Evolutionary conservation across 2,888 invertebrate genomes (phyloP).

Genomic region (Tenthredo livida): DNA sequence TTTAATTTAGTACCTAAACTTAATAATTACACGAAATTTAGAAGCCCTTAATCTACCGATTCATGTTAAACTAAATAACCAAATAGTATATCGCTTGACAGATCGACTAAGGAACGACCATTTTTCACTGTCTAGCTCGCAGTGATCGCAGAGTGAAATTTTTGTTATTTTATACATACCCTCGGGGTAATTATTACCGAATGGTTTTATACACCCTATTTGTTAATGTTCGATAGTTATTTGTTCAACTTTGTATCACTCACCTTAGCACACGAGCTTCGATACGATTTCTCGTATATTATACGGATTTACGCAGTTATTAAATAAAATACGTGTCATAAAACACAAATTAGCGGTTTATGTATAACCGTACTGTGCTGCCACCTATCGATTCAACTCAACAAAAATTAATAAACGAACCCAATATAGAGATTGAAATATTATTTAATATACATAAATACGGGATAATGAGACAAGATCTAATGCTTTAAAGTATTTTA

Average conservation of each 20-base stretch:
- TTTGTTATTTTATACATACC: slow-evolving; percentile 53
- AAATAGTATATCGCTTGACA: slow-evolving; percentile 66
- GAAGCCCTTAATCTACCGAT: slow-evolving; percentile 59
- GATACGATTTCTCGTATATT: slow-evolving; percentile 61
- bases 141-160: slow-evolving; percentile 57
- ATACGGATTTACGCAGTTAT: slow-evolving; percentile 72
- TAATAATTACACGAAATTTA: slow-evolving; percentile 63
- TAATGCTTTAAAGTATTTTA: neutral
- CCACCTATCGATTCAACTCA: slow-evolving; percentile 60
- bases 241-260: slow-evolving; percentile 52
- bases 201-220: neutral
- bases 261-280: slow-evolving; percentile 63
- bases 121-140: slow-evolving; percentile 64
- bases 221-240: neutral
- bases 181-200: neutral
- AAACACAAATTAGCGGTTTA: slow-evolving; percentile 67
- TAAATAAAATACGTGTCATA: slow-evolving; percentile 69
- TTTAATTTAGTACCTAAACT: slow-evolving; percentile 64
- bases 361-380: slow-evolving; percentile 67
- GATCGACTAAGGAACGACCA: slow-evolving; percentile 68
- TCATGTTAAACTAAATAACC: slow-evolving; percentile 62
- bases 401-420: neutral
- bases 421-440: neutral
- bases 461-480: neutral
- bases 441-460: neutral